Evolutionary conservation across 1,140 invertebrate species (phyloP), one percentile per base, ranked within the genome.

Genomic region (Drosophila tropicalis): DNA sequence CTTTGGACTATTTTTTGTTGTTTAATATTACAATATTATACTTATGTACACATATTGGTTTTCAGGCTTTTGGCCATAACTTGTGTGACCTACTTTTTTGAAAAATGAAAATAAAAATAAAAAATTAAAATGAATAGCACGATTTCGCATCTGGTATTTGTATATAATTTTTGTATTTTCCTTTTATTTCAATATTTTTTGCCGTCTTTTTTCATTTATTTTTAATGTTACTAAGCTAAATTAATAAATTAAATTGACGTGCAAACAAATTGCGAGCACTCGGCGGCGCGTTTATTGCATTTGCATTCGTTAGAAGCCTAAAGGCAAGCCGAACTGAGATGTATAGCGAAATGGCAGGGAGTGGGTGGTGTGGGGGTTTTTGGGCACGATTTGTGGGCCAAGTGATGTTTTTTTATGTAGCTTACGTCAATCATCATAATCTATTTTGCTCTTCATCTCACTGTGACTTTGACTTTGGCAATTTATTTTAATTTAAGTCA

Each of bases 181-280:
- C 5, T 29, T 29, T 29, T 69, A 69, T 85, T 70, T 67, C 58
- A 56, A 1, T 81, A 55, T 72, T 67, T 72, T 75, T 75, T 62
- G 62, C 17, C 65, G 22, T n/a, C 15, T 54, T 39, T 25, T 25
- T 58, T 36, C 17, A 54, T 57, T 34, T 58, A 47, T 68, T 55
- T 44, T 60, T 68, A 58, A 51, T 67, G 63, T 72, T 62, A 56
- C 36, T 65, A 76, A 71, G 32, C 67, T 77, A 71, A 77, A 77
- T 77, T 77, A 86, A 86, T 81, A 75, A 86, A 86, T 86, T 71
- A 87, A 82, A 86, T 86, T 79, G 70, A 78, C 71, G 79, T 72
- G 79, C 83, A 73, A 76, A 87, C 76, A 76, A 72, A 87, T 82
- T 86, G 68, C 69, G 60, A 64, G 69, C 61, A 61, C 67, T 60